Base-by-base conservation (phyloP, 2,888 invertebrate species). In the Adela reaumurella region DNA sequence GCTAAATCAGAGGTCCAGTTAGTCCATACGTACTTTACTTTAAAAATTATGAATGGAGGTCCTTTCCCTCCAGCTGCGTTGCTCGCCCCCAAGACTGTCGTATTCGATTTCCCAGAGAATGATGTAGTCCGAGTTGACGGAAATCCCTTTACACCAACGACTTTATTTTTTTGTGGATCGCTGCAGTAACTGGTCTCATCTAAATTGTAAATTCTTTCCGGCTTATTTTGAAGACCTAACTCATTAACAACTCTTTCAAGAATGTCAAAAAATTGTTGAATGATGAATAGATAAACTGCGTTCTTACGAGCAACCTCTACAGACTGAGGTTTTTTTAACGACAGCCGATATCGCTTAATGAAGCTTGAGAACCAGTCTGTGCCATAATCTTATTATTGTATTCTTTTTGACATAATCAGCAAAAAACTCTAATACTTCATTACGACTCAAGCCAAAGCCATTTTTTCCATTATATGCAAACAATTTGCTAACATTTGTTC, bases 161-260 rank as follows among this genome's bases (percentile, higher is more conserved):
- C 24, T 24, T 24, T 53, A n/a, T 42, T 49, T 51, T 56, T 55
- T 16, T 48, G 29, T 42, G 57, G 56, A 49, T 62, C 60, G 46
- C 50, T 45, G 46, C 52, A 54, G 44, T 59, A 53, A 49, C 55
- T 53, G 11, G 56, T 56, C 46, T 59, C 56, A 49, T 59, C 57
- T 20, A 53, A 42, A 47, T 57, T 59, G 49, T 50, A 57, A 24
- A 58, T 57, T 52, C 51, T 46, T 46, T 53, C 43, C 43, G 62
- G 59, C 48, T 57, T 57, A 43, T 58, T 50, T 46, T 52, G 19
- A 24, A 60, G 54, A 11, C 52, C 53, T 14, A 56, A 48, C 35
- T 59, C 53, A 28, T 56, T 48, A 19, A 57, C 16, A 24, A 24
- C 24, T 24, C 24, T 24, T 24, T 24, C 24, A 10, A 24, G 24